Percentiles rank a stretch among this genome's conserved stretches.
Evolutionary conservation across 2,113 vertebrate genomes (phyloP).

Genomic region (Pedionomus torquatus): DNA sequence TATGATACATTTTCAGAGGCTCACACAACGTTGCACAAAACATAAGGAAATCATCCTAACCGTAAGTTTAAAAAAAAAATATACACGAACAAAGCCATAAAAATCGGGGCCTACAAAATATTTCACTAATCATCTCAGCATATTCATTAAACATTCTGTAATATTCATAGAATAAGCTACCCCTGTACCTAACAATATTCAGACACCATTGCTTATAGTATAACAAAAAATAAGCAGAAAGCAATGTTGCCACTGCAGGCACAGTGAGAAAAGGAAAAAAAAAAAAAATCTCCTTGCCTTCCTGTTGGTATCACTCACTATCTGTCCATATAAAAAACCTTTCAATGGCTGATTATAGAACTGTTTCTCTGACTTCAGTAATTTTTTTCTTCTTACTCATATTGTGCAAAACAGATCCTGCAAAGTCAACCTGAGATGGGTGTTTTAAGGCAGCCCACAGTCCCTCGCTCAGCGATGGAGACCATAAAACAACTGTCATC

Average conservation of each 20-base stretch:
- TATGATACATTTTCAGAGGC: not conserved
- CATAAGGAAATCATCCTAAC: not conserved
- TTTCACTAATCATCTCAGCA: not conserved
- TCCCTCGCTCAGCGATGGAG: not conserved
- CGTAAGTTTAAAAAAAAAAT: not conserved
- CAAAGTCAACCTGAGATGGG: not conserved
- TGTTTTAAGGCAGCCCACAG: not conserved
- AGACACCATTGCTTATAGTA: not conserved
- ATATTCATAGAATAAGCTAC: not conserved
- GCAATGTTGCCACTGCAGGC: not conserved
- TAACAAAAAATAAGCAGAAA: not conserved
- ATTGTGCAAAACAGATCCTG: not conserved
- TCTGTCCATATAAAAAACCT: not conserved
- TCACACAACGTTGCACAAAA: not conserved
- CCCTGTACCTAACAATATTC: not conserved
- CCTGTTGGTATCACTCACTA: accelerated
- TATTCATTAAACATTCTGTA: not conserved
- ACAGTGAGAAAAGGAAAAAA: not conserved
- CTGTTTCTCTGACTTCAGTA: not conserved
- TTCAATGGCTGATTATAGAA: not conserved
- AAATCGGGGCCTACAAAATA: not conserved
- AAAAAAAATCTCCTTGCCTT: not conserved
- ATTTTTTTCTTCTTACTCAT: not conserved
- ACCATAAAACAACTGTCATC: not conserved
- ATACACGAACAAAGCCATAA: not conserved